phyloP scores from a whole-genome alignment of 2,888 invertebrate genomes.

The Archips xylosteana region DNA sequence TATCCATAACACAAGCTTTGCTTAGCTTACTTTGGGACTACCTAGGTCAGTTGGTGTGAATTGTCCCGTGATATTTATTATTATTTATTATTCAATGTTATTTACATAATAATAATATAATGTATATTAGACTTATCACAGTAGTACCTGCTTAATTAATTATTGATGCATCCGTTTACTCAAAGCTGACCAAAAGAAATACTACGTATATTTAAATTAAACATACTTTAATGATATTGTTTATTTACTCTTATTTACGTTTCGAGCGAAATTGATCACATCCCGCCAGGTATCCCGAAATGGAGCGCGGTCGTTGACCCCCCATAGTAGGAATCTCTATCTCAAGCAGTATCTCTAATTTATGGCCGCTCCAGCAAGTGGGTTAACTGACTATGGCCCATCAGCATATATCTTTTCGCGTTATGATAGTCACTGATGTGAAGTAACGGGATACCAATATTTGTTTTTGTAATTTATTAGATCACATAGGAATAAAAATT shows the following conservation, averaged over 20 bases:
- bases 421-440: slow-evolving; percentile 52
- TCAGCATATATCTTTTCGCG: slow-evolving; percentile 56
- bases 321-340: slow-evolving; percentile 12
- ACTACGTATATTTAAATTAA: not conserved
- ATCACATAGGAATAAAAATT: no score
- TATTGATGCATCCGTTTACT: no score
- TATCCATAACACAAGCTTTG: no score
- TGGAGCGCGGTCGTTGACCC: slow-evolving; percentile 30
- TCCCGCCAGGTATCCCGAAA: slow-evolving; percentile 24
- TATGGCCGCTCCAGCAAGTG: slow-evolving; percentile 61
- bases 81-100: no score
- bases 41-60: no score
- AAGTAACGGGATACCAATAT: slow-evolving; percentile 54
- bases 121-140: no score
- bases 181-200: not conserved
- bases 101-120: no score
- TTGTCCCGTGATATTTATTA: no score
- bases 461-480: slow-evolving; percentile 34
- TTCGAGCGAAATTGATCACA: not conserved
- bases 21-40: no score
- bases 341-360: slow-evolving; percentile 52
- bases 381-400: slow-evolving; percentile 63
- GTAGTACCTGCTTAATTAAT: no score
- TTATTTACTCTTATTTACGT: not conserved
- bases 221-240: not conserved